Base-by-base conservation (phyloP, 2,113 vertebrate genomes). In the Neomonachus schauinslandi region DNA sequence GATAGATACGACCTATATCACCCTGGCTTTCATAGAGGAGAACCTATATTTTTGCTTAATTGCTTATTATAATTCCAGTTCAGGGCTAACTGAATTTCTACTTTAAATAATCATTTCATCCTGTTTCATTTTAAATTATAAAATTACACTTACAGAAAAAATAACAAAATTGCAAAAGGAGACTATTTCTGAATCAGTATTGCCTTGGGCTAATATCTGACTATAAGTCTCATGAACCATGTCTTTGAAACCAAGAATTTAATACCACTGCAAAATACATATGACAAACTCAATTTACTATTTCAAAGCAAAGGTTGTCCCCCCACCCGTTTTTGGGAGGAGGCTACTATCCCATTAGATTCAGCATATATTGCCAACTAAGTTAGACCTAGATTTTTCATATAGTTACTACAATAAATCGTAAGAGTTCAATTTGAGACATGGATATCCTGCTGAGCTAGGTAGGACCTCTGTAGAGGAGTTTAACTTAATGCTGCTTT, bases 21-120 rank as follows among this genome's bases (percentile, higher is more conserved):
- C 8, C 24, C 12, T 63, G 53, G 4, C 51, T 94, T 53, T 69
- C 33, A 91, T 4, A 63, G 74, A 92, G 59, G 3, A 28, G 28
- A 93, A 93, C 1, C 8, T 94, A 1, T 19, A 36, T 53, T 2
- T 57, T 67, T 96, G 51, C 71, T 93, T 77, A 74, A 87, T 61
- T 77, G 5, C 9, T 89, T 63, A 83, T 36, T 96, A 2, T 31
- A 93, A 84, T 83, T 72, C n/a, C 15, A 80, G 21, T 96, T 84
- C n/a, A 51, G 7, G 10, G 46, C 10, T n/a, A n/a, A 39, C 33
- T n/a, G 11, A 86, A 55, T 8, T 95, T 93, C 31, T 83, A 49
- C 1, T 79, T 97, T 83, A 74, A 93, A 91, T 93, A 96, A 51
- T 31, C 2, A 77, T 72, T 86, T 84, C 33, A 89, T 39, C 26